These are phyloP conservation scores for Nycticryphes semicollaris DNA, from an alignment of 2,113 vertebrate species.

Conservation along the genomic window DNA sequence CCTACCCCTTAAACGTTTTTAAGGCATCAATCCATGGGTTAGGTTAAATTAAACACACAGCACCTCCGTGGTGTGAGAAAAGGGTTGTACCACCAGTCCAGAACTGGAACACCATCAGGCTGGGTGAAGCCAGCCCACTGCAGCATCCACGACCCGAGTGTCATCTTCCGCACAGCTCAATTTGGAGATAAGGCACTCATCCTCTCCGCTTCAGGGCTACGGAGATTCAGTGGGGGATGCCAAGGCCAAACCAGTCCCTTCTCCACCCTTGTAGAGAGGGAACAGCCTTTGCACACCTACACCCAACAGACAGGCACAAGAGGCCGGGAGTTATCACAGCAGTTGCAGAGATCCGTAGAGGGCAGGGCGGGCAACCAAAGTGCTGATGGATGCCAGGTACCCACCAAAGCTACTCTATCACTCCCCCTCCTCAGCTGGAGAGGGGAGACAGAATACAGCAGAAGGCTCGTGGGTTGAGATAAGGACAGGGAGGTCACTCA, in stretches of 20 bases:
- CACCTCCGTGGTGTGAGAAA: accelerated
- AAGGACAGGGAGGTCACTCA: neutral
- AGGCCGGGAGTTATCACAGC: neutral
- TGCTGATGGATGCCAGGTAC: neutral
- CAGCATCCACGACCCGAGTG: neutral
- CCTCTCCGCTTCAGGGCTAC: too few relatives aligned
- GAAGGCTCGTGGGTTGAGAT: neutral
- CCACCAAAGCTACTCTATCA: neutral
- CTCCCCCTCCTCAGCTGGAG: neutral
- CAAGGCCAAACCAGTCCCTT: neutral
- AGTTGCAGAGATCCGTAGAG: accelerated
- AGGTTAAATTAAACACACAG: neutral
- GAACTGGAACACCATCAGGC: too few relatives aligned
- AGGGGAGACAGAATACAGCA: neutral
- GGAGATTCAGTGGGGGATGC: accelerated
- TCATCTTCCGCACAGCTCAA: too few relatives aligned
- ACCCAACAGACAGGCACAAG: neutral
- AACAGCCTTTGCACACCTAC: neutral
- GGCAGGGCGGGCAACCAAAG: too few relatives aligned
- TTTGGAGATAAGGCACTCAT: accelerated
- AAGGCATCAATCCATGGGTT: neutral
- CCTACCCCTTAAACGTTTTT: accelerated
- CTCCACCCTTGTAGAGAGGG: too few relatives aligned
- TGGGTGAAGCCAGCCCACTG: neutral
- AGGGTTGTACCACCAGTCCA: too few relatives aligned